Percentiles rank a stretch among this genome's conserved stretches.
Conservation (phyloP, 2,113 vertebrate genomes). For the Mixornis gularis region DNA sequence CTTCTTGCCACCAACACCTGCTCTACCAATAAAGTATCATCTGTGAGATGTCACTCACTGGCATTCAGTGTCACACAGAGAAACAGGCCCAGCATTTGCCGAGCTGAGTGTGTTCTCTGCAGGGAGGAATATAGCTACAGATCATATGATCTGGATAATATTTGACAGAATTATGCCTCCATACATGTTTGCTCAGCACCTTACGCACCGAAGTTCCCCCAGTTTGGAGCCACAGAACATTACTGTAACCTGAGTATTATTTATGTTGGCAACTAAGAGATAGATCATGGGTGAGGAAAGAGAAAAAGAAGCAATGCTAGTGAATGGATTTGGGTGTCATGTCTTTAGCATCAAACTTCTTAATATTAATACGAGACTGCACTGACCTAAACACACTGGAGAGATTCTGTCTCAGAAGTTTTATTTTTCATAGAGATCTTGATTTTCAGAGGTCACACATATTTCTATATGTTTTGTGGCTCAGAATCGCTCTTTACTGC, state of each 20-base stretch:
- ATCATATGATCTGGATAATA: slow-evolving; percentile 30
- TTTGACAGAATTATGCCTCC: slow-evolving; percentile 33
- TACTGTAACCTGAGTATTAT: slow-evolving; percentile 30
- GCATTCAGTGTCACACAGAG: background rate
- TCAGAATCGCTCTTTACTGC: background rate
- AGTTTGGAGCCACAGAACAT: background rate
- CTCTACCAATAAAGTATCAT: slow-evolving; percentile 34
- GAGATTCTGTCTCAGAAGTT: background rate
- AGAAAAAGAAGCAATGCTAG: background rate
- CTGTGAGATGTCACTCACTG: slow-evolving; percentile 22
- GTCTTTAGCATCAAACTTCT: background rate
- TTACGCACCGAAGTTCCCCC: background rate
- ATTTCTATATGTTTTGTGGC: background rate
- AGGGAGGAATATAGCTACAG: background rate
- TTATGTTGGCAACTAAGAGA: slow-evolving; percentile 2
- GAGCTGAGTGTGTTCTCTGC: background rate
- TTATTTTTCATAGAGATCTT: background rate
- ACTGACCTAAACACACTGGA: background rate
- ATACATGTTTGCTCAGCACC: slow-evolving; percentile 33
- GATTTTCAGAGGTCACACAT: background rate
- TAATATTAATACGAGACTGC: background rate
- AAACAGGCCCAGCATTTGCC: slow-evolving; percentile 5
- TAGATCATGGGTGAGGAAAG: background rate
- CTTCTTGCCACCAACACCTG: slow-evolving; percentile 19
- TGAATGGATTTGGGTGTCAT: background rate